A percentile compares a stretch with the other conserved stretches of the same genome.
These are phyloP conservation scores for Drosophila busckii DNA, from an alignment of 1,140 invertebrate genomes.

Conservation along the genomic window DNA sequence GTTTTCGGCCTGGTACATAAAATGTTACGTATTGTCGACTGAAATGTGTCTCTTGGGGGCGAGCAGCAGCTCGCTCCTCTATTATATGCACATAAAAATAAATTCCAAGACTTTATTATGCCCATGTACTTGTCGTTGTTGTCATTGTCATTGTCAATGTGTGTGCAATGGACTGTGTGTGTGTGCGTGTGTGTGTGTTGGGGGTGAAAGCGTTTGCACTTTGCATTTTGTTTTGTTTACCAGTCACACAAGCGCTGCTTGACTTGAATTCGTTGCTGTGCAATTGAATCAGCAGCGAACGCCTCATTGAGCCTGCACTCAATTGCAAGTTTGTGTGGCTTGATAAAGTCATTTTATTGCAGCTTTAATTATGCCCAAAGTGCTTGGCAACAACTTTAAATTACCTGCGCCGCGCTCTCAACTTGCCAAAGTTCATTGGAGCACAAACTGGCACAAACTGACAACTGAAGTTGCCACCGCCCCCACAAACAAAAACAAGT, in stretches of 20 bases:
- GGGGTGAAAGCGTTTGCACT: constrained; percentile 17
- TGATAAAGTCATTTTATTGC: constrained; percentile 14
- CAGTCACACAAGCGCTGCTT: constrained; percentile 6
- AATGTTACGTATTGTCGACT: constrained; percentile 50
- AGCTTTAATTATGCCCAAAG: constrained; percentile 27
- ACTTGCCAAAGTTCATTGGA: constrained; percentile 46
- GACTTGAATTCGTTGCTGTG: constrained; percentile 66
- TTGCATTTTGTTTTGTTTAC: constrained; percentile 45
- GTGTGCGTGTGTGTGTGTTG: not conserved
- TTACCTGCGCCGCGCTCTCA: not conserved
- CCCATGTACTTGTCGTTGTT: constrained; percentile 65
- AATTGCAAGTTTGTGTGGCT: constrained; percentile 15
- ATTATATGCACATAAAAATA: constrained; percentile 76
- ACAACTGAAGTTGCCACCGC: no score
- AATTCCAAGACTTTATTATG: constrained; percentile 76
- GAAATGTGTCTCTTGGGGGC: constrained; percentile 70
- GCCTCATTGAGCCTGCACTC: constrained; percentile 44
- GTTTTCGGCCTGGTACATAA: constrained; percentile 30
- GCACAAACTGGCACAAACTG: constrained; percentile 28
- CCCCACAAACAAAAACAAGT: constrained; percentile 16
- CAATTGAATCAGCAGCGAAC: constrained; percentile 62
- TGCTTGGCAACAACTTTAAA: constrained; percentile 19
- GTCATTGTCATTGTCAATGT: constrained; percentile 48
- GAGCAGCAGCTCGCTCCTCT: constrained; percentile 43
- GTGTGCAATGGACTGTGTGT: constrained; percentile 64